These are phyloP conservation scores for Cephus sareptanus DNA, from an alignment of 2,888 invertebrate genomes.

Conservation along the genomic window DNA sequence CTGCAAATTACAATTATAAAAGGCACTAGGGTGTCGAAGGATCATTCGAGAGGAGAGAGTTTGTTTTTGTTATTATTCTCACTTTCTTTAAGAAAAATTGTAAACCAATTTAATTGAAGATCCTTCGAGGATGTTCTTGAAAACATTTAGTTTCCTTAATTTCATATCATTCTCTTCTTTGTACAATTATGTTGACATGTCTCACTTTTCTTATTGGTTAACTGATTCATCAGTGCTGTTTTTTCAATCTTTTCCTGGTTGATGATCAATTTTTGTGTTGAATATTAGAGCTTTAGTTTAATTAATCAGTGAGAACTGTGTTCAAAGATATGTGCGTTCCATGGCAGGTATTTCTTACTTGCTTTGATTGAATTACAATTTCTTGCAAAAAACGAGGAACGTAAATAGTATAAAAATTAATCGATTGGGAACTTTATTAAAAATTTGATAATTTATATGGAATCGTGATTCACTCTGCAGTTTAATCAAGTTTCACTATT, in stretches of 20 bases:
- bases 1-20: not conserved
- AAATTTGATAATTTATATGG: not conserved
- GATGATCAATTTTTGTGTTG: not conserved
- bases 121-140: not conserved
- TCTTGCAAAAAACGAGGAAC: not conserved
- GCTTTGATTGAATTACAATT: not conserved
- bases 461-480: not conserved
- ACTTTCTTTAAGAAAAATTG: not conserved
- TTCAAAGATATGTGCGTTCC: not conserved
- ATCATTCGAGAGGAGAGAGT: not conserved
- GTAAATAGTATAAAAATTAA: not conserved
- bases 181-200: not conserved
- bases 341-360: not conserved
- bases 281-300: not conserved
- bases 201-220: not conserved
- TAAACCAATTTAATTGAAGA: not conserved
- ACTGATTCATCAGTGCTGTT: not conserved
- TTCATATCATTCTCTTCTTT: not conserved
- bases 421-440: not conserved
- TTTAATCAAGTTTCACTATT: not conserved
- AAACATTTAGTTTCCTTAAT: not conserved
- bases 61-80: not conserved
- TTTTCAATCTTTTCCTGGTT: not conserved
- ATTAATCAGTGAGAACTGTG: not conserved
- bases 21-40: not conserved